A percentile compares a stretch with the other conserved stretches of the same genome.
These are phyloP conservation scores for Ctenodactylus gundi DNA, from an alignment of 2,113 vertebrate species.

Conservation along the genomic window DNA sequence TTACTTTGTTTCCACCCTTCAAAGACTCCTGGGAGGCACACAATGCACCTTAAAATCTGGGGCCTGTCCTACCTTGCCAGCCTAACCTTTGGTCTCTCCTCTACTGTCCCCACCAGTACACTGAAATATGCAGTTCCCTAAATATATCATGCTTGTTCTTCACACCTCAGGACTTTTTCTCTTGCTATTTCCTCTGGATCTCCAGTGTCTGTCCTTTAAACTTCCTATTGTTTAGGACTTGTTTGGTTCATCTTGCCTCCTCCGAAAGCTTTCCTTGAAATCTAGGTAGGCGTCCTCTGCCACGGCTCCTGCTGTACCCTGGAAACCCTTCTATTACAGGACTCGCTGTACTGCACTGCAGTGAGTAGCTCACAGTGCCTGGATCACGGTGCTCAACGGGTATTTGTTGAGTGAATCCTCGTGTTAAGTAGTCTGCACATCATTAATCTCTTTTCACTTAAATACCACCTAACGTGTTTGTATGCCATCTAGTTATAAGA, in stretches of 20 bases:
- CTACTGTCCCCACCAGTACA: background rate
- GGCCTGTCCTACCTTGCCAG: background rate
- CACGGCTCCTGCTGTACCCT: background rate
- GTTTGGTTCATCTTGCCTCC: background rate
- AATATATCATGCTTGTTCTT: background rate
- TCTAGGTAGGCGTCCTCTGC: background rate
- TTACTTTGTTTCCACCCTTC: background rate
- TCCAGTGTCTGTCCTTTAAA: background rate
- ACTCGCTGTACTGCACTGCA: background rate
- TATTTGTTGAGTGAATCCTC: slow-evolving; percentile 22
- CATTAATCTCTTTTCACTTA: slow-evolving; percentile 21
- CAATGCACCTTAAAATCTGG: background rate
- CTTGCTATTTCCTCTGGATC: slow-evolving; percentile 20
- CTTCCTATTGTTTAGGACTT: background rate
- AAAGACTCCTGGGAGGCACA: background rate
- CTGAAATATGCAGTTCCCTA: background rate
- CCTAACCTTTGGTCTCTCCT: background rate
- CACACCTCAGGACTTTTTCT: background rate
- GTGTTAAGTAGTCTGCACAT: background rate
- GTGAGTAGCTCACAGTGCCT: background rate
- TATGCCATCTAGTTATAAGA: background rate
- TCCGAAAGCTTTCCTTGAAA: slow-evolving; percentile 20
- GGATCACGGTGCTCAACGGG: background rate
- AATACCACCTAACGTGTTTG: slow-evolving; percentile 13
- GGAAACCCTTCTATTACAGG: background rate